Percentiles rank a stretch among this genome's conserved stretches.
phyloP scores from a whole-genome alignment of 1,140 invertebrate species.

The Orius insidiosus region DNA sequence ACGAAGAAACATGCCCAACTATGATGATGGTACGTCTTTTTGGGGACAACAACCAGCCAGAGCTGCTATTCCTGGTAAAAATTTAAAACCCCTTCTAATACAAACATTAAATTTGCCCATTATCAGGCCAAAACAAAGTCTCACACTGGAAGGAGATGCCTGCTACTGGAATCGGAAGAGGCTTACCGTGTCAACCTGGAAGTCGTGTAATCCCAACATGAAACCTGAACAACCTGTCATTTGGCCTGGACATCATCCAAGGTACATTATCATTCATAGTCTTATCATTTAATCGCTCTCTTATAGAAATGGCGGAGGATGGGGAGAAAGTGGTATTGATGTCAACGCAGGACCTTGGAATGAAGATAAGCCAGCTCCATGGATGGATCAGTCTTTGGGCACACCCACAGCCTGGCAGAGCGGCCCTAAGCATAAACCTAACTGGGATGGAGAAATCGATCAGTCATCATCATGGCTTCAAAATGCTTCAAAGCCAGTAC shows the following conservation, averaged over 20 bases:
- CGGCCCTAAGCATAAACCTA: constrained; percentile 22
- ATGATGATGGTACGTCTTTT: constrained; percentile 83
- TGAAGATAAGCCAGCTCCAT: constrained; percentile 37
- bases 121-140: constrained; percentile 28
- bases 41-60: constrained; percentile 54
- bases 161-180: constrained; percentile 29
- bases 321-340: constrained; percentile 28
- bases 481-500: constrained; percentile 26
- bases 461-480: constrained; percentile 43
- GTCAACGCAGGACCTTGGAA: constrained; percentile 34
- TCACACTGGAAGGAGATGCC: constrained; percentile 61
- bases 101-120: no score
- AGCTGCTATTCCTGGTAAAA: constrained; percentile 25
- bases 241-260: constrained; percentile 27
- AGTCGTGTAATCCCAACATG: constrained; percentile 25
- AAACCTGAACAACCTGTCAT: constrained; percentile 35
- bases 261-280: constrained; percentile 5
- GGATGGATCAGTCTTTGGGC: constrained; percentile 34
- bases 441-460: constrained; percentile 32
- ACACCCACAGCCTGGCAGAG: constrained; percentile 26
- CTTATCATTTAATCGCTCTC: neutral
- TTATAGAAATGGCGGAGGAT: constrained; percentile 24
- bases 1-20: constrained; percentile 55
- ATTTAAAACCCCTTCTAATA: no score
- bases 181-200: constrained; percentile 23